Conservation (phyloP, 1,140 invertebrate species). For the Brachionus plicatilis region DNA sequence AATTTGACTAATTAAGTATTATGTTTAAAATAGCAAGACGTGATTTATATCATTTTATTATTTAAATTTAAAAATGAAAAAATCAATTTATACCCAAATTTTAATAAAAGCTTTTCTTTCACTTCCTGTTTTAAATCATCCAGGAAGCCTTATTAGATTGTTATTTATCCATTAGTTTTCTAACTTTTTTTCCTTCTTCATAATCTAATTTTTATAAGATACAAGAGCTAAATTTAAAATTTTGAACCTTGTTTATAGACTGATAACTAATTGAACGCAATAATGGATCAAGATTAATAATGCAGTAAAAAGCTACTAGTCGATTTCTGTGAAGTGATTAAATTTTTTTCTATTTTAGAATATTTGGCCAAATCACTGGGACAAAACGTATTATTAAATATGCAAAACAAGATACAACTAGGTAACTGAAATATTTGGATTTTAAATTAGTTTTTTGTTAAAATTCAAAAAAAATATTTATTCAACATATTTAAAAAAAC, state of each 20-base stretch:
- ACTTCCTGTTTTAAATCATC: neutral
- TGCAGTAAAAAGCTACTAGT: neutral
- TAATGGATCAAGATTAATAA: neutral
- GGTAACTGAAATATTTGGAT: neutral
- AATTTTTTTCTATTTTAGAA: too few relatives aligned
- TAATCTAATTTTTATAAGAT: neutral
- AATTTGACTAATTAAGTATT: neutral
- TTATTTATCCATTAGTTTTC: neutral
- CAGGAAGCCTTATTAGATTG: neutral
- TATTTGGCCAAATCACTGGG: neutral
- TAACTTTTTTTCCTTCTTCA: neutral
- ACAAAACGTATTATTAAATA: neutral
- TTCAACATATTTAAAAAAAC: neutral
- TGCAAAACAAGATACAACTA: neutral
- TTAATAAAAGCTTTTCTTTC: neutral
- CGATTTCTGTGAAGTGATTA: neutral
- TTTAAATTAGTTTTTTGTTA: neutral
- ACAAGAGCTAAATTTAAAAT: neutral
- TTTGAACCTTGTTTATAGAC: neutral
- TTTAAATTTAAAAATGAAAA: neutral
- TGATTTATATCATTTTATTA: neutral
- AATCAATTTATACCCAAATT: neutral
- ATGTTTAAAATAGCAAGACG: neutral
- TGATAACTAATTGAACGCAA: neutral
- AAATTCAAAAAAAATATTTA: neutral